These are phyloP conservation scores for Gobius niger DNA, from an alignment of 2,113 vertebrate species.

Conservation along the genomic window DNA sequence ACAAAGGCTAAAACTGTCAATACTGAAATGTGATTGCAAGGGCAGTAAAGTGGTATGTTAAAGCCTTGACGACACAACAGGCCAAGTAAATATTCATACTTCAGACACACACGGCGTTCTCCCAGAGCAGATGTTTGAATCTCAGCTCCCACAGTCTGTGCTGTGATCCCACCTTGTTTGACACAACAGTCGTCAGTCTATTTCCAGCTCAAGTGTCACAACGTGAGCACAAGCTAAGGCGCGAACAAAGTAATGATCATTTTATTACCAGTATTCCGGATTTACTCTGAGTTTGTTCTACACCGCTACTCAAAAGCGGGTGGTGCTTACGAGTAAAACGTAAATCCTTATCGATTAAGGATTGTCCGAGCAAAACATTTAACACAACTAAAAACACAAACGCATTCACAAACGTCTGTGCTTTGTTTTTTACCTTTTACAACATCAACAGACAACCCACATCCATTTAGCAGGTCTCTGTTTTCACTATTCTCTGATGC, in stretches of 20 bases:
- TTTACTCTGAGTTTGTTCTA: background rate
- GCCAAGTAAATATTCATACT: constrained; percentile 32
- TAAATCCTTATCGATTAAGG: too few species aligned
- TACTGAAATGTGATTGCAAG: background rate
- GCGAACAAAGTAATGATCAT: background rate
- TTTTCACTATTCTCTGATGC: too few species aligned
- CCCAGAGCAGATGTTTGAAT: constrained; percentile 58
- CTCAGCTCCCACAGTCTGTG: constrained; percentile 30
- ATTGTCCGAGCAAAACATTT: too few species aligned
- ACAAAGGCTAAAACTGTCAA: background rate
- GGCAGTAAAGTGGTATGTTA: background rate
- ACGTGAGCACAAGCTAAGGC: constrained; percentile 28
- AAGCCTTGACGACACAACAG: constrained; percentile 13
- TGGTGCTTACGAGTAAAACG: too few species aligned
- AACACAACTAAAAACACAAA: too few species aligned
- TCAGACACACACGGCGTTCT: constrained; percentile 35
- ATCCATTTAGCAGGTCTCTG: too few species aligned
- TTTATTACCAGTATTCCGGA: background rate
- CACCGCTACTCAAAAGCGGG: too few species aligned
- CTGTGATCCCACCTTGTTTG: constrained; percentile 47
- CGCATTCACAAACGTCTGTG: too few species aligned
- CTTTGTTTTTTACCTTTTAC: too few species aligned
- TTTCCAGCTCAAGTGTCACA: constrained; percentile 49
- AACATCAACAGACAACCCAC: too few species aligned
- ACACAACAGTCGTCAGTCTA: constrained; percentile 45